Percentiles rank a stretch among this genome's conserved stretches.
phyloP scores from a whole-genome alignment of 64 coral and sea anemone species.

The Stichodactyla mertensii region DNA sequence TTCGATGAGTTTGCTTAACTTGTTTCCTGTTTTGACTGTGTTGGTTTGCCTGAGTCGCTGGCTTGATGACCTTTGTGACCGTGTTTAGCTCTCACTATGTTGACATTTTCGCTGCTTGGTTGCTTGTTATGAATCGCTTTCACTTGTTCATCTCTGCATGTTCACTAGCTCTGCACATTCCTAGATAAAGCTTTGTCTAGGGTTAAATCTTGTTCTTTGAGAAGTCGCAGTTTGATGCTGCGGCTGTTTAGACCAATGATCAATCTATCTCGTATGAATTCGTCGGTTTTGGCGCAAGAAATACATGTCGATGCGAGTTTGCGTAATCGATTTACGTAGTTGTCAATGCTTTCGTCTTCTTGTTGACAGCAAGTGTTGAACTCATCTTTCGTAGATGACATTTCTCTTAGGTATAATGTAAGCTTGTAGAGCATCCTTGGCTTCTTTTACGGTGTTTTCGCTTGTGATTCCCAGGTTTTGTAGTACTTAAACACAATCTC shows the following conservation, averaged over 20 bases:
- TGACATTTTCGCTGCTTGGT: constrained; percentile 51
- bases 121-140: constrained; percentile 50
- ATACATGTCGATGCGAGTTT: constrained; percentile 43
- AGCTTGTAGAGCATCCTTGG: constrained; percentile 6
- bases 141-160: constrained; percentile 44
- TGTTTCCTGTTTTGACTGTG: constrained; percentile 23
- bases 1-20: constrained; percentile 10
- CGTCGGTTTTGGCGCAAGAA: constrained; percentile 35
- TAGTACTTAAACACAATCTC: constrained; percentile 34
- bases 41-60: constrained; percentile 28
- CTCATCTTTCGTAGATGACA: constrained; percentile 39
- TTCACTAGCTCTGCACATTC: constrained; percentile 58
- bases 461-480: constrained; percentile 10
- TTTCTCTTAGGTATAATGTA: constrained; percentile 60
- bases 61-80: constrained; percentile 39
- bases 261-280: constrained; percentile 35
- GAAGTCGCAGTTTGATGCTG: constrained; percentile 40
- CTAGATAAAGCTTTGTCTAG: constrained; percentile 36
- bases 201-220: constrained; percentile 45
- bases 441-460: not conserved
- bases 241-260: constrained; percentile 36
- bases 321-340: constrained; percentile 18
- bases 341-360: constrained; percentile 28
- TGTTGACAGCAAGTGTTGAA: constrained; percentile 53
- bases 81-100: constrained; percentile 32